Conservation (phyloP, 1,140 invertebrate genomes). For the Steinernema feltiae region DNA sequence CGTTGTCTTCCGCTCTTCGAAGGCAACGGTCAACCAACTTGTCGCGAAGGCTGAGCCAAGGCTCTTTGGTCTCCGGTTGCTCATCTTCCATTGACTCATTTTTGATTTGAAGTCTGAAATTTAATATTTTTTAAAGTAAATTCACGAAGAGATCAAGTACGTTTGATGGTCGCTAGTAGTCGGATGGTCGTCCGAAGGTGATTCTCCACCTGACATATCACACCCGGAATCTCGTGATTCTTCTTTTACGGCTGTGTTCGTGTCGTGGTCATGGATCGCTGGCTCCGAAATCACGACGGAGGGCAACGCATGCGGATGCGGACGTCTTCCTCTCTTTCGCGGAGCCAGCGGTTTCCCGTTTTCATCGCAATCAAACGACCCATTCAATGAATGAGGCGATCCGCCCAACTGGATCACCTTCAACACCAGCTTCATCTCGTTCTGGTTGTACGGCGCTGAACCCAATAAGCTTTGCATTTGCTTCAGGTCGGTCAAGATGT, state of each 20-base stretch:
- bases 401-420: background rate
- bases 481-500: background rate
- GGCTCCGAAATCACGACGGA: background rate
- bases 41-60: background rate
- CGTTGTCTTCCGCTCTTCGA: background rate
- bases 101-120: background rate
- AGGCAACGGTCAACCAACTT: background rate
- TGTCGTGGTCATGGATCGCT: no score
- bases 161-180: background rate
- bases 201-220: background rate
- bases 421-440: background rate
- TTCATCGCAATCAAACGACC: background rate
- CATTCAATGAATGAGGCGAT: background rate
- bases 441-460: background rate
- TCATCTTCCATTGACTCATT: background rate
- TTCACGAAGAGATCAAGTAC: no score
- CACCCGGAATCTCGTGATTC: background rate
- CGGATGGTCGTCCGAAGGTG: background rate
- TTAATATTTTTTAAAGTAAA: background rate
- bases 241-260: background rate
- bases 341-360: background rate
- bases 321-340: background rate
- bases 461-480: slow-evolving; percentile 5
- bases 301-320: background rate
- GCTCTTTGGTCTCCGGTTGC: background rate